phyloP scores from a whole-genome alignment of 1,140 invertebrate genomes.

The Lineus longissimus region DNA sequence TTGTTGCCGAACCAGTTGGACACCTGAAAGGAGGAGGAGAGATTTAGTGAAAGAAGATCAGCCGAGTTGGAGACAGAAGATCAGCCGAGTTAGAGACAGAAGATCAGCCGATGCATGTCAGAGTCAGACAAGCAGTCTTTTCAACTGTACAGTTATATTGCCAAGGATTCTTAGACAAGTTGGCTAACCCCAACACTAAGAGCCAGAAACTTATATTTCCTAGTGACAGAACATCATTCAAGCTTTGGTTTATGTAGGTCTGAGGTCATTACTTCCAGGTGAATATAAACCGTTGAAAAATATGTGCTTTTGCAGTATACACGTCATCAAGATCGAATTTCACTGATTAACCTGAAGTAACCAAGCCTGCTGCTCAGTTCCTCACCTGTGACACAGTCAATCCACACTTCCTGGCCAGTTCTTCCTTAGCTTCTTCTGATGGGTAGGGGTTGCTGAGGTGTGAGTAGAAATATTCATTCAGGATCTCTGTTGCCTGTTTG shows the following conservation, averaged over 20 bases:
- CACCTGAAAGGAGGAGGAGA: constrained; percentile 45
- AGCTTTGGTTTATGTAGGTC: too few species aligned
- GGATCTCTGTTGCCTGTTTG: constrained; percentile 98
- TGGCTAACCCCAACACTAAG: too few species aligned
- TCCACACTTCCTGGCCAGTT: constrained; percentile 97
- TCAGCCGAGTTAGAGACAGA: background rate
- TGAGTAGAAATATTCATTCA: constrained; percentile 99
- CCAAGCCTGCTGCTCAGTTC: background rate
- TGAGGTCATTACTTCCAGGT: too few species aligned
- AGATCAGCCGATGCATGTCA: background rate
- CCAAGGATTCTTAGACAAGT: too few species aligned
- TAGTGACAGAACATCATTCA: too few species aligned
- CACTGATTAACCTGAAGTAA: too few species aligned
- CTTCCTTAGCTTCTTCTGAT: constrained; percentile 99
- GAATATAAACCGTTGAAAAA: too few species aligned
- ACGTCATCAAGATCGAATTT: too few species aligned
- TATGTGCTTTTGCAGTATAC: too few species aligned
- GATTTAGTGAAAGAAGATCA: background rate
- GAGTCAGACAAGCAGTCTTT: too few species aligned
- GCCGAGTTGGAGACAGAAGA: background rate
- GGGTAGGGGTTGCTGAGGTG: constrained; percentile 99
- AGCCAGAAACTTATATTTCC: too few species aligned
- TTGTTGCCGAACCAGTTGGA: constrained; percentile 98
- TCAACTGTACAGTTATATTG: too few species aligned
- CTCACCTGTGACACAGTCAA: constrained; percentile 92